phyloP scores from a whole-genome alignment of 2,888 invertebrate species.

The Eristalis tenax region DNA sequence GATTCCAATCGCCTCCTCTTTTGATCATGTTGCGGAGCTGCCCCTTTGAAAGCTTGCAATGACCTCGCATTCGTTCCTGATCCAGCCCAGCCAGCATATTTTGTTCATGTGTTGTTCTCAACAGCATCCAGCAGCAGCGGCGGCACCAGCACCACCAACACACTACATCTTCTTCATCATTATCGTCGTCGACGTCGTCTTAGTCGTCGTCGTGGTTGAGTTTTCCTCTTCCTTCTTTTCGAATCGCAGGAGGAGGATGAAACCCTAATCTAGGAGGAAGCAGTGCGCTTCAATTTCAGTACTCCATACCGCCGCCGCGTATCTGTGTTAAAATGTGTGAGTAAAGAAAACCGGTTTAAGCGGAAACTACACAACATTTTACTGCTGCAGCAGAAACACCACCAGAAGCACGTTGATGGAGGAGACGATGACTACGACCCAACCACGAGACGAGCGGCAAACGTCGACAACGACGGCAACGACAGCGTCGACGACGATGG shows the following conservation, averaged over 20 bases:
- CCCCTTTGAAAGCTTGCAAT: slow-evolving; percentile 61
- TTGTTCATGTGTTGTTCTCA: slow-evolving; percentile 45
- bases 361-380: slow-evolving; percentile 81
- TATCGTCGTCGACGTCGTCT: slow-evolving; percentile 20
- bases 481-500: slow-evolving; percentile 32
- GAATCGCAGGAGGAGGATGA: slow-evolving; percentile 53
- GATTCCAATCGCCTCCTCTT: slow-evolving; percentile 68
- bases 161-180: slow-evolving; percentile 15
- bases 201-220: background rate
- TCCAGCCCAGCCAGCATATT: slow-evolving; percentile 16
- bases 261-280: slow-evolving; percentile 72
- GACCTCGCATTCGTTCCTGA: slow-evolving; percentile 69
- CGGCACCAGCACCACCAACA: background rate
- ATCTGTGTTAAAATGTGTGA: slow-evolving; percentile 63
- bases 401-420: slow-evolving; percentile 45
- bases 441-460: slow-evolving; percentile 48
- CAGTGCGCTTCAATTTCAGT: slow-evolving; percentile 61
- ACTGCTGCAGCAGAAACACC: slow-evolving; percentile 73
- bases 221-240: slow-evolving; percentile 50
- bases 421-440: slow-evolving; percentile 43
- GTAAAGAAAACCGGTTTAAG: slow-evolving; percentile 80
- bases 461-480: background rate
- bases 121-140: slow-evolving; percentile 4
- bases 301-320: slow-evolving; percentile 57
- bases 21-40: slow-evolving; percentile 71